Base-by-base conservation (phyloP, 2,113 vertebrate species). In the Gallinago jamesoni region DNA sequence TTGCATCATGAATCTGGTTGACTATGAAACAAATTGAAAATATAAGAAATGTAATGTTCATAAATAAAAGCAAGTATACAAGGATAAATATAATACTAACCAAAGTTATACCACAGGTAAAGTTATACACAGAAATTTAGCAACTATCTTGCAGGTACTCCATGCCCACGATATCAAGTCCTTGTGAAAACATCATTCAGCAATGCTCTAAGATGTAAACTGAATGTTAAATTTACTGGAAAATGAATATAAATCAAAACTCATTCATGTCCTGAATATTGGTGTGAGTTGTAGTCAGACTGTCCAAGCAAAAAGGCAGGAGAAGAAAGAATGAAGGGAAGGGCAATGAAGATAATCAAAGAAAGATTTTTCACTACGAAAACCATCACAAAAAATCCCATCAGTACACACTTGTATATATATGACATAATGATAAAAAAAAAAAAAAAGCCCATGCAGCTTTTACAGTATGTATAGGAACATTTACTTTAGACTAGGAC, bases 211-310 rank as follows among this genome's bases (percentile, higher is more conserved):
- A 39, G 16, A 52, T 22, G 9, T 39, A 69, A 85, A 69, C 0
- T 78, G 12, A 63, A 83, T 45, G 7, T 69, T 69, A 25, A 59
- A 53, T 30, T 87, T 70, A 53, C 72, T 19, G 59, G 63, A 62
- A 85, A 37, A 56, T 5, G 10, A 88, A 53, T 11, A 73, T 13
- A 35, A 41, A 59, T 25, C 0, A 59, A 76, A 73, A 52, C 0
- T 0, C 7, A 22, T 4, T 57, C 3, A 3, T 35, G 47, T 39
- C 15, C 15, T 39, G 21, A 24, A 47, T 62, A 48, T 41, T 41
- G 14, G 9, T 62, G 10, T 1, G 2, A 35, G 7, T 4, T 67
- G 8, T 64, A 50, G 7, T 52, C 50, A 78, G 14, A 33, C 23
- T 62, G 22, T 31, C 24, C 9, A 69, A 78, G 59, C 55, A 57